Percentiles rank a stretch among this genome's conserved stretches.
These are phyloP conservation scores for Gymnoscopelus microlampas DNA, from an alignment of 2,797 vertebrate genomes.

Conservation along the genomic window DNA sequence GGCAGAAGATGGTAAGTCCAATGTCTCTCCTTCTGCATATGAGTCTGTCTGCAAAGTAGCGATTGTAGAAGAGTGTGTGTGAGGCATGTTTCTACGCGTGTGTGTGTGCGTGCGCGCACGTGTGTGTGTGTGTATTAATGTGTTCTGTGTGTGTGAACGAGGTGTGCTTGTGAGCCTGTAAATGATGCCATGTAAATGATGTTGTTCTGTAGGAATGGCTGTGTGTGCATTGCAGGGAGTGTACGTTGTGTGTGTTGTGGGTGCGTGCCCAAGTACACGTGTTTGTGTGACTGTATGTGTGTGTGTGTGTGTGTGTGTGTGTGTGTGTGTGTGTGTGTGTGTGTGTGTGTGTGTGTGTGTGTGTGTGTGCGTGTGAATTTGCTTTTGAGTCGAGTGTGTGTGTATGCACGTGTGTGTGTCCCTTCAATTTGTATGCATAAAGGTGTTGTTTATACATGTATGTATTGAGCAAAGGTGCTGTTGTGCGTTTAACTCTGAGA, in stretches of 20 bases:
- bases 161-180: conserved; percentile 40
- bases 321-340: too few species aligned
- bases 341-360: conserved; percentile 40
- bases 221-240: conserved; percentile 38
- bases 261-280: conserved; percentile 32
- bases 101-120: conserved; percentile 20
- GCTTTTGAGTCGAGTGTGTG: neutral
- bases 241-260: conserved; percentile 30
- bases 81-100: conserved; percentile 39
- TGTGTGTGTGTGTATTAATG: conserved; percentile 17
- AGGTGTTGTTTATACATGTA: too few species aligned
- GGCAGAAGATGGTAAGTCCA: conserved; percentile 83
- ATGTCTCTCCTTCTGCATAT: conserved; percentile 65
- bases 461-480: too few species aligned
- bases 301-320: conserved; percentile 22
- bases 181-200: conserved; percentile 41
- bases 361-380: too few species aligned
- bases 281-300: conserved; percentile 44
- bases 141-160: conserved; percentile 29
- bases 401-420: neutral
- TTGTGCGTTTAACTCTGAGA: too few species aligned
- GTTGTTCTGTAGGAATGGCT: conserved; percentile 71
- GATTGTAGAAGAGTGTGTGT: conserved; percentile 47
- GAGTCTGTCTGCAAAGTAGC: too few species aligned
- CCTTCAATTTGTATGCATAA: too few species aligned